A percentile compares a stretch with the other conserved stretches of the same genome.
phyloP scores from a whole-genome alignment of 2,797 vertebrate genomes.

The Protonibea diacanthus region DNA sequence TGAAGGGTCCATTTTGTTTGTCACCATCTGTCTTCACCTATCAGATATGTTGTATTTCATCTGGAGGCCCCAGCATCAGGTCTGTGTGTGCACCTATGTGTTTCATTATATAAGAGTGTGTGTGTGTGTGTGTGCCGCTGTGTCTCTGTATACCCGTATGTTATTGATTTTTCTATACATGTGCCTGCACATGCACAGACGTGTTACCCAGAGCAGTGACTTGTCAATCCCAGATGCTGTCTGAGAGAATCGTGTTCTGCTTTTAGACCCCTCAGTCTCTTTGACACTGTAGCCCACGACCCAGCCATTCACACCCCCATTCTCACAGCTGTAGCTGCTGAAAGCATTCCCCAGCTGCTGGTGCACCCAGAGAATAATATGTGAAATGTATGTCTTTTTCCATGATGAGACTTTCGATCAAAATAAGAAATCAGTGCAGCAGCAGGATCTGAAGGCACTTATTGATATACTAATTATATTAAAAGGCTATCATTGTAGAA shows the following conservation, averaged over 20 bases:
- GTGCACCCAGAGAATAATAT: conserved; percentile 14
- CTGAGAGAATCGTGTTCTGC: conserved; percentile 37
- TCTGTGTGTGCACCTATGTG: conserved; percentile 21
- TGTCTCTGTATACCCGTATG: not conserved
- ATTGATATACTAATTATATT: conserved; percentile 37
- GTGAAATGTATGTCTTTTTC: conserved; percentile 51
- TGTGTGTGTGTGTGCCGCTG: conserved; percentile 1
- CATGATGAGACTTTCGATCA: conserved; percentile 40
- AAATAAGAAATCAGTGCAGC: conserved; percentile 9
- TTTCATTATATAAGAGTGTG: not conserved
- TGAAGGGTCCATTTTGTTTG: conserved; percentile 65
- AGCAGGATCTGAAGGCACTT: not conserved
- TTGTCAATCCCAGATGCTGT: conserved; percentile 47
- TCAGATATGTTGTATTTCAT: conserved; percentile 66
- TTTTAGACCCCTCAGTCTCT: conserved; percentile 36
- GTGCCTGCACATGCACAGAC: conserved; percentile 31
- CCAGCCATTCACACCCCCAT: conserved; percentile 39
- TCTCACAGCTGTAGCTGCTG: conserved; percentile 28
- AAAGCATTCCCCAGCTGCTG: conserved; percentile 29
- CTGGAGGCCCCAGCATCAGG: conserved; percentile 21
- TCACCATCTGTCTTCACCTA: conserved; percentile 67
- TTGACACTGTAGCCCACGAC: conserved; percentile 33
- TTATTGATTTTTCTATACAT: conserved; percentile 39
- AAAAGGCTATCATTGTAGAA: conserved; percentile 29
- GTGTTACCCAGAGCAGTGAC: conserved; percentile 37